Evolutionary conservation across 2,113 vertebrate genomes (phyloP).

Genomic region (Lota lota): DNA sequence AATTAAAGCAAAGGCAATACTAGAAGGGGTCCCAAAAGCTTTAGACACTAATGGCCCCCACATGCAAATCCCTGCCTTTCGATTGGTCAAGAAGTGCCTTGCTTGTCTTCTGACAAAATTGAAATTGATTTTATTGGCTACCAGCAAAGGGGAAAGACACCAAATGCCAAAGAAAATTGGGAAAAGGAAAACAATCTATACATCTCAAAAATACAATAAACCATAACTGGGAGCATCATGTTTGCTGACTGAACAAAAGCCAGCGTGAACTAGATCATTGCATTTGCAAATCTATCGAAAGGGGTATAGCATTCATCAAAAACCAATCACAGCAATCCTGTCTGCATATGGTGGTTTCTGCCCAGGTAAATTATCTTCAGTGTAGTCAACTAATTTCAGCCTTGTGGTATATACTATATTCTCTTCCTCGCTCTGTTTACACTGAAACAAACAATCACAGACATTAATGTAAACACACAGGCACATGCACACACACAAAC

Average conservation of each 20-base stretch:
- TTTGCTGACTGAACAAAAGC: slow-evolving; percentile 22
- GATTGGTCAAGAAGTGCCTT: background rate
- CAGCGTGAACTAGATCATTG: slow-evolving; percentile 8
- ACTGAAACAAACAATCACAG: too few relatives aligned
- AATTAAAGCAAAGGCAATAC: background rate
- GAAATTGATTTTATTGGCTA: slow-evolving; percentile 37
- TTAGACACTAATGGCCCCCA: background rate
- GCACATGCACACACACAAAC: too few relatives aligned
- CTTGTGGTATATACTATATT: too few relatives aligned
- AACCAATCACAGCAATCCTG: background rate
- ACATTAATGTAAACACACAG: too few relatives aligned
- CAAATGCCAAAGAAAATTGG: slow-evolving; percentile 27
- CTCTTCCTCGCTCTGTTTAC: too few relatives aligned
- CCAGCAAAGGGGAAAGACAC: slow-evolving; percentile 15
- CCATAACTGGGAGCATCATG: slow-evolving; percentile 22
- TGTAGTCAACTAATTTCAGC: too few relatives aligned
- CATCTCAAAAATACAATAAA: slow-evolving; percentile 16
- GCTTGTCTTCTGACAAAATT: slow-evolving; percentile 19
- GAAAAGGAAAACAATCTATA: slow-evolving; percentile 30
- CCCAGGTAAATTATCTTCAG: too few relatives aligned
- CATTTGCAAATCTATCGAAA: slow-evolving; percentile 34
- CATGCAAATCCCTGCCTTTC: background rate
- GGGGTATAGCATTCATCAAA: slow-evolving; percentile 1
- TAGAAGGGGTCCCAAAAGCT: background rate
- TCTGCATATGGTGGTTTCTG: too few relatives aligned